Evolutionary conservation across 2,888 invertebrate species (phyloP).

Genomic region (Dryobotodes eremita): DNA sequence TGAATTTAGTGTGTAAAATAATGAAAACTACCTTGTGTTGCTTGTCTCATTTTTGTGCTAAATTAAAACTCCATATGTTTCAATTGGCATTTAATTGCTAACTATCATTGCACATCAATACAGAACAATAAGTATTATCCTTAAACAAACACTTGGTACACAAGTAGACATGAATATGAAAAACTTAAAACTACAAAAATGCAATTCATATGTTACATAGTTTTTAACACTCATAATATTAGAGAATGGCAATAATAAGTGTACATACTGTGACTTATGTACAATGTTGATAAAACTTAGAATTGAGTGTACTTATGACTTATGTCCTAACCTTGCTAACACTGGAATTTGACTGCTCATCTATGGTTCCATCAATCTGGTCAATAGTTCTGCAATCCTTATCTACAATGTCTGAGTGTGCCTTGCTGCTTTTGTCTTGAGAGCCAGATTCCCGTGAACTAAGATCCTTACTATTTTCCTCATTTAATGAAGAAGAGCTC

Average conservation of each 20-base stretch:
- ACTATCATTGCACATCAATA: slow-evolving; percentile 47
- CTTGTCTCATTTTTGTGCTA: slow-evolving; percentile 44
- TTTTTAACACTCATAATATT: slow-evolving; percentile 19
- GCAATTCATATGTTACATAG: slow-evolving; percentile 34
- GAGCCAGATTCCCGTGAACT: slow-evolving; percentile 27
- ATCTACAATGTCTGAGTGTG: slow-evolving; percentile 51
- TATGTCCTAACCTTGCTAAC: slow-evolving; percentile 84
- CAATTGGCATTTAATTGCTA: slow-evolving; percentile 63
- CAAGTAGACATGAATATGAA: slow-evolving; percentile 44
- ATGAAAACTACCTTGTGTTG: slow-evolving; percentile 49
- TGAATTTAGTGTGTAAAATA: slow-evolving; percentile 39
- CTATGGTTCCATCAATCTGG: slow-evolving; percentile 65
- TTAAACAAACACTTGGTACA: slow-evolving; percentile 46
- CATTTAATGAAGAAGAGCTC: slow-evolving; percentile 69
- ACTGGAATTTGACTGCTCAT: slow-evolving; percentile 77
- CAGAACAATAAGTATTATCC: slow-evolving; percentile 40
- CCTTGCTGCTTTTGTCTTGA: slow-evolving; percentile 50
- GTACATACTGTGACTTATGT: slow-evolving; percentile 43
- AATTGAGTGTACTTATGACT: slow-evolving; percentile 59
- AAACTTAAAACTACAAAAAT: slow-evolving; percentile 51
- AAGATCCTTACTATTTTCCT: slow-evolving; percentile 57
- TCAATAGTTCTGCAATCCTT: slow-evolving; percentile 36
- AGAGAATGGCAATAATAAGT: slow-evolving; percentile 32
- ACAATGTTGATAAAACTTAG: slow-evolving; percentile 22
- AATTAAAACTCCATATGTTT: slow-evolving; percentile 66